Evolutionary conservation across 37 sponge, comb jelly and placozoan species (phyloP), one percentile per base, ranked within the genome.

Genomic region (Agelas oroides): DNA sequence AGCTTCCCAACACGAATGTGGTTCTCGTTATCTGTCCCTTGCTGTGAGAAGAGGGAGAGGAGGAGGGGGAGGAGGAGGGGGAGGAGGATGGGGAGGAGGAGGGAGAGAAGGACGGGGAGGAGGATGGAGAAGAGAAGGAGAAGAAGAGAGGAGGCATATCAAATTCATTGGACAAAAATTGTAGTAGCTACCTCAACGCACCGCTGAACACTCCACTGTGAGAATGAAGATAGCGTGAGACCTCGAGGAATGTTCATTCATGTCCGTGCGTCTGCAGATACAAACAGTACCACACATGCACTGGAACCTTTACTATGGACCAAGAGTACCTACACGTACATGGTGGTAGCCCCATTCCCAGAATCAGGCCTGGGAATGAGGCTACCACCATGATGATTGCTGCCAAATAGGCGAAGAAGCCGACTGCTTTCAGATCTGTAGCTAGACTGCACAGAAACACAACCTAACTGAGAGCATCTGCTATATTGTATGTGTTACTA

Each of bases 231-330:
- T 95, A 38, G 99, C 99, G 77, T 99, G 99, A 20, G 99, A 99
- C 19, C 99, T 70, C n/a, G 99, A 99, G 13, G 99, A 99, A 80
- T 97, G 97, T 78, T 97, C 91, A 76, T 99, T 99, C 99, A 99
- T 99, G 70, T 95, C 87, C 13, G 99, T 99, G 27, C 85, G 70
- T 0, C 94, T 93, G 65, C 0, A 61, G 24, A 19, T 8, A 30
- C 3, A 11, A 30, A 25, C 12, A 13, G 11, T 13, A 13, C 6
- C 30, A 63, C 65, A 25, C 17, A 58, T 20, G 20, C 17, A 17
- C n/a, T n/a, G n/a, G n/a, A n/a, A n/a, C n/a, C n/a, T n/a, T n/a
- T n/a, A n/a, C n/a, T n/a, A n/a, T n/a, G n/a, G n/a, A n/a, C n/a
- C n/a, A n/a, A n/a, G n/a, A n/a, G n/a, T n/a, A n/a, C n/a, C n/a